Evolutionary conservation across 2,888 invertebrate species (phyloP).

Genomic region (Pomacea canaliculata): DNA sequence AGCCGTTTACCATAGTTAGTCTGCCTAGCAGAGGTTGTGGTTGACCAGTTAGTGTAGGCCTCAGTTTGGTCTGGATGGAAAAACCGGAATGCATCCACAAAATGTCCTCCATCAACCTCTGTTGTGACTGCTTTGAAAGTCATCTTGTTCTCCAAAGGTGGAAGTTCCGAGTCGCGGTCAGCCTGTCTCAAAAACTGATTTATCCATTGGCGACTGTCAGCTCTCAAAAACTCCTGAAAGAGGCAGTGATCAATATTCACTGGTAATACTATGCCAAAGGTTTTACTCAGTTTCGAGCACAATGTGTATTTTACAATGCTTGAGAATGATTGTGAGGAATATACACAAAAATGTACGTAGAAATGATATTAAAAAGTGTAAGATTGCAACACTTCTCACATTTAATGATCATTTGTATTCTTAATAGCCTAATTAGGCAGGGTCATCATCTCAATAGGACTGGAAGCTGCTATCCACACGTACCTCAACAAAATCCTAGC

Average conservation of each 20-base stretch:
- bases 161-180: conserved; percentile 45
- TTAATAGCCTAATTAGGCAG: no score
- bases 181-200: conserved; percentile 60
- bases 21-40: conserved; percentile 68
- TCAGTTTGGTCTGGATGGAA: conserved; percentile 68
- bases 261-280: no score
- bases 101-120: conserved; percentile 50
- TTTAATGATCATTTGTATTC: no score
- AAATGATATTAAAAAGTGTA: no score
- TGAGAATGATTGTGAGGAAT: no score
- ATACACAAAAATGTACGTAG: no score
- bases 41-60: conserved; percentile 73
- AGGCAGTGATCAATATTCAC: not conserved
- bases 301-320: no score
- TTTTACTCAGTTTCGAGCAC: no score
- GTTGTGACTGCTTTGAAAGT: conserved; percentile 4
- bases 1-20: conserved; percentile 73
- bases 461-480: no score
- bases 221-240: conserved; percentile 53
- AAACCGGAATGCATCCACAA: conserved; percentile 71
- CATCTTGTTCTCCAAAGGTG: conserved; percentile 29
- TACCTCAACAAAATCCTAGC: no score
- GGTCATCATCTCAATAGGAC: no score
- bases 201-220: conserved; percentile 68
- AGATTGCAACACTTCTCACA: no score